Percentiles rank a stretch among this genome's conserved stretches.
phyloP scores from a whole-genome alignment of 1,140 invertebrate species.

The Bursaphelenchus mucronatus region DNA sequence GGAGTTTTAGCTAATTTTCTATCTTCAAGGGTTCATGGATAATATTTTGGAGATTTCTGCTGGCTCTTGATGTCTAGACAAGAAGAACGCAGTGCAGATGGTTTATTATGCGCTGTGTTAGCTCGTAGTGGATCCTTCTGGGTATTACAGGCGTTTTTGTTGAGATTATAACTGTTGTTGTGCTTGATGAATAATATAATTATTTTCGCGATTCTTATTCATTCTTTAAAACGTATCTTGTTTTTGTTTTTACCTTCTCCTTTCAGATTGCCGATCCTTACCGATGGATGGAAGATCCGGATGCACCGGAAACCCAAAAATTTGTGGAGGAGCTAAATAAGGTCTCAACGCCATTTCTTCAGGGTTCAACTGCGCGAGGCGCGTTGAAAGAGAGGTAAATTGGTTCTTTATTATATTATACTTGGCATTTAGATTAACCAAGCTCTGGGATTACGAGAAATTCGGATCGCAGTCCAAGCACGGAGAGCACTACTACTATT shows the following conservation, averaged over 20 bases:
- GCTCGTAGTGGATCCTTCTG: not conserved
- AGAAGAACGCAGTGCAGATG: no score
- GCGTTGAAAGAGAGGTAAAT: conserved; percentile 69
- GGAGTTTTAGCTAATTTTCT: not conserved
- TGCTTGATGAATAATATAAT: conserved; percentile 9
- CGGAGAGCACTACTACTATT: conserved; percentile 84
- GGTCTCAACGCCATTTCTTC: conserved; percentile 78
- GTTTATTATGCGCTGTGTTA: not conserved
- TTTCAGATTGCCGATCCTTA: conserved; percentile 82
- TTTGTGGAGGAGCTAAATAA: conserved; percentile 89
- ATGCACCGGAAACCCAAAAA: conserved; percentile 80
- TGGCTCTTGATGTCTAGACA: no score
- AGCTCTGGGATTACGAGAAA: conserved; percentile 93
- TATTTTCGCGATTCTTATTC: no score
- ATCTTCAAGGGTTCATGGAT: not conserved
- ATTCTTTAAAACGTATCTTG: no score
- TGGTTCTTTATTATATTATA: not conserved
- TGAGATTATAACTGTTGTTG: not conserved
- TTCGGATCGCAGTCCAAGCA: conserved; percentile 78
- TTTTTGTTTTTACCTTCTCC: conserved; percentile 23
- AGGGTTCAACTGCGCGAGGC: conserved; percentile 71
- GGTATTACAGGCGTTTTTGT: not conserved
- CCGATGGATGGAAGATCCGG: conserved; percentile 92
- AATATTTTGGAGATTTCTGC: no score
- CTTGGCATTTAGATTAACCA: conserved; percentile 68